Evolutionary conservation across 2,888 invertebrate genomes (phyloP).

Genomic region (Trissonchulus sp.): DNA sequence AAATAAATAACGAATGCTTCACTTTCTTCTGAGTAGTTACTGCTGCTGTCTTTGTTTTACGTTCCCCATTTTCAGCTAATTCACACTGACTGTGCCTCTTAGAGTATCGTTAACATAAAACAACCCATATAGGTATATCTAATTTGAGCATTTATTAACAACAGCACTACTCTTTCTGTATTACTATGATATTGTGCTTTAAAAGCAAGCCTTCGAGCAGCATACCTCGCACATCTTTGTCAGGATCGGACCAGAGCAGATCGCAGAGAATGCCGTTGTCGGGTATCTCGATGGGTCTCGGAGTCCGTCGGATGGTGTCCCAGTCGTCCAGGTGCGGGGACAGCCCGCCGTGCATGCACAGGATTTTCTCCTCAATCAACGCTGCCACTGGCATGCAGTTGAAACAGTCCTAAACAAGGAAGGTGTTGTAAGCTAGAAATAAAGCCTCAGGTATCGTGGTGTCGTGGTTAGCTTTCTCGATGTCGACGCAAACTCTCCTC

Average conservation of each 20-base stretch:
- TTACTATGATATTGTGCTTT: too few species aligned
- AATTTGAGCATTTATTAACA: too few species aligned
- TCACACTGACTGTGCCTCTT: too few species aligned
- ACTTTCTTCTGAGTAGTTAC: not conserved
- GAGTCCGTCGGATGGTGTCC: not conserved
- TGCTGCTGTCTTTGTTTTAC: not conserved
- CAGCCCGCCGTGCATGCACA: slow-evolving; percentile 21
- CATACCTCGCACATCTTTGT: slow-evolving; percentile 11
- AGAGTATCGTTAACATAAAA: too few species aligned
- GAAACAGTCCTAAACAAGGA: slow-evolving; percentile 14
- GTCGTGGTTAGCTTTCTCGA: too few species aligned
- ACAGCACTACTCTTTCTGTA: too few species aligned
- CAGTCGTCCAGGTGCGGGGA: slow-evolving; percentile 15
- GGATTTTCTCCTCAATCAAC: slow-evolving; percentile 15
- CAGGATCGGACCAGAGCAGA: slow-evolving; percentile 21
- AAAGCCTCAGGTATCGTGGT: too few species aligned
- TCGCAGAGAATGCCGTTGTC: slow-evolving; percentile 14
- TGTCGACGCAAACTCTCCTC: too few species aligned
- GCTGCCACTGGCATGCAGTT: slow-evolving; percentile 25
- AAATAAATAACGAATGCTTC: too few species aligned
- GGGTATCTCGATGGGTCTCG: slow-evolving; percentile 3
- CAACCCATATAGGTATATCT: too few species aligned
- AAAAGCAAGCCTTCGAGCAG: too few species aligned
- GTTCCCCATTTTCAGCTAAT: not conserved
- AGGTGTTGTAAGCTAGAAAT: too few species aligned